Percentiles rank a stretch among this genome's conserved stretches.
Evolutionary conservation across 2,797 vertebrate genomes (phyloP).

Genomic region (Avahi laniger): DNA sequence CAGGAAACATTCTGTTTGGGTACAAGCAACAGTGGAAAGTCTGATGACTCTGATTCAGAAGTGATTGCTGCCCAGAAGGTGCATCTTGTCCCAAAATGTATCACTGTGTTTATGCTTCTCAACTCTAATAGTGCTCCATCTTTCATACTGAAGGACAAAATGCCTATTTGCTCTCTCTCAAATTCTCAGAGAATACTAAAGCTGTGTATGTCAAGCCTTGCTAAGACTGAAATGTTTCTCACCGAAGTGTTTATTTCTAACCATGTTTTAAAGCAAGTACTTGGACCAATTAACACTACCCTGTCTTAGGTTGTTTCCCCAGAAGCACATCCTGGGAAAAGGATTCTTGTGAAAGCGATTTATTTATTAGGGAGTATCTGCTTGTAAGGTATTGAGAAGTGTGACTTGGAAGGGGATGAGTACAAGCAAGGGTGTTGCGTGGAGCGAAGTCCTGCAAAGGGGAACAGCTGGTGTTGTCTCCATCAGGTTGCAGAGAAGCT

Average conservation of each 20-base stretch:
- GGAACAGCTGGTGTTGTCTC: not conserved
- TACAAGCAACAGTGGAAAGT: slow-evolving; percentile 41
- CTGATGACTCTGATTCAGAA: slow-evolving; percentile 44
- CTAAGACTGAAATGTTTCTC: slow-evolving; percentile 11
- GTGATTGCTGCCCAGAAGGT: slow-evolving; percentile 30
- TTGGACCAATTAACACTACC: not conserved
- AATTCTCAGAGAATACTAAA: slow-evolving; percentile 22
- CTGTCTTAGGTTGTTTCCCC: not conserved
- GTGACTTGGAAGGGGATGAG: not conserved
- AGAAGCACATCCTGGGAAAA: not conserved
- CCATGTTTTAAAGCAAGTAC: slow-evolving; percentile 13
- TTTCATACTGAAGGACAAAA: slow-evolving; percentile 47
- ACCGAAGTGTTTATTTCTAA: slow-evolving; percentile 35
- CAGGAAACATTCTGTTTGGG: slow-evolving; percentile 36
- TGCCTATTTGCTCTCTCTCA: not conserved
- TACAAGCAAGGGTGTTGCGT: not conserved
- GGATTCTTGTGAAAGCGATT: not conserved
- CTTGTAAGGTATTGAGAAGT: not conserved
- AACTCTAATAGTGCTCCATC: not conserved
- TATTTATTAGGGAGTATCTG: not conserved
- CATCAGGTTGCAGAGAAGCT: not conserved
- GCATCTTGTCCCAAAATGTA: slow-evolving; percentile 39
- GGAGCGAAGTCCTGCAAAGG: not conserved
- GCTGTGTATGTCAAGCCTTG: slow-evolving; percentile 1
- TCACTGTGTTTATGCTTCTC: slow-evolving; percentile 44